Percentiles rank a stretch among this genome's conserved stretches.
phyloP scores from a whole-genome alignment of 2,797 vertebrate genomes.

The Epinephelus coioides region DNA sequence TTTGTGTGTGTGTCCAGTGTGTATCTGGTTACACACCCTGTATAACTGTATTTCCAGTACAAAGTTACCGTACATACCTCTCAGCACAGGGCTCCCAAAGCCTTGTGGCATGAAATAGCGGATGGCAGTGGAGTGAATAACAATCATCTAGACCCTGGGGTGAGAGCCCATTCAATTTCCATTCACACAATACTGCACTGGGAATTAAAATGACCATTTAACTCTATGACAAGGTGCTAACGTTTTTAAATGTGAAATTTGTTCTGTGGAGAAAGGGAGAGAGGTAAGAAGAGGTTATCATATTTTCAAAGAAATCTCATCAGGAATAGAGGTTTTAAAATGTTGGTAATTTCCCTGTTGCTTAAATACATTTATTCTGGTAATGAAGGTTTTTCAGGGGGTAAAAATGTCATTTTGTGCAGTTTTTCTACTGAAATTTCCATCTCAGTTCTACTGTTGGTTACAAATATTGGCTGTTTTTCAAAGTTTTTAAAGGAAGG shows the following conservation, averaged over 20 bases:
- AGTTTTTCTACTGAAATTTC: constrained; percentile 20
- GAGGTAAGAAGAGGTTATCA: constrained; percentile 1
- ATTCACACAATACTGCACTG: constrained; percentile 47
- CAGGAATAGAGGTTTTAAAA: not conserved
- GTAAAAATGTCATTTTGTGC: not conserved
- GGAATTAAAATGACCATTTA: constrained; percentile 69
- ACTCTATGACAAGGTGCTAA: constrained; percentile 33
- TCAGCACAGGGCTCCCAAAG: constrained; percentile 45
- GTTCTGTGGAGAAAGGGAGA: not conserved
- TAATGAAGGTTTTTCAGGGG: not conserved
- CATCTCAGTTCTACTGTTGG: not conserved
- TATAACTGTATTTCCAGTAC: constrained; percentile 25
- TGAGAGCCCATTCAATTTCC: constrained; percentile 58
- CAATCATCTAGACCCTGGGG: constrained; percentile 54
- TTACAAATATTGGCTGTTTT: constrained; percentile 12
- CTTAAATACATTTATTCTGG: constrained; percentile 29
- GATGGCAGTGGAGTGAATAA: constrained; percentile 56
- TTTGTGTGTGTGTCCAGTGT: constrained; percentile 12
- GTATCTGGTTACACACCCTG: constrained; percentile 10
- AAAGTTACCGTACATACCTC: constrained; percentile 44
- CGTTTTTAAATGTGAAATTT: constrained; percentile 39
- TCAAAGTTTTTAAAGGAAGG: constrained; percentile 18
- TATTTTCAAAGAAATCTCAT: constrained; percentile 18
- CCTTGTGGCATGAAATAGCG: constrained; percentile 50
- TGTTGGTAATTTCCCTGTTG: not conserved